Conservation (phyloP, 2,113 vertebrate genomes). For the Morone chrysops region DNA sequence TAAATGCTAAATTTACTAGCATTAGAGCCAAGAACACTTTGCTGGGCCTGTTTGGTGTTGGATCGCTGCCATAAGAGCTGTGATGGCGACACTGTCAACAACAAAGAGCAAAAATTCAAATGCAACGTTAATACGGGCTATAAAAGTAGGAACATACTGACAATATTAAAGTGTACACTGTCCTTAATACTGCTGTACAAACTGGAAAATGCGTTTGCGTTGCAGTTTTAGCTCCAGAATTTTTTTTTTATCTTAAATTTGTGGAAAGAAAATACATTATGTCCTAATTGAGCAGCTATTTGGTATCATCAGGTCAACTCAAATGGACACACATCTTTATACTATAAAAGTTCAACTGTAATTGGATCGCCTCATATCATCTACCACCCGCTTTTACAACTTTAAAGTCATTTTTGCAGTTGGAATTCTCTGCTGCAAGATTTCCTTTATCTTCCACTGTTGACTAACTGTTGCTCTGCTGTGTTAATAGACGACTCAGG, state of each 20-base stretch:
- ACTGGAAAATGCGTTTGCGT: background rate
- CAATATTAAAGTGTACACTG: background rate
- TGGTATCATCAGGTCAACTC: background rate
- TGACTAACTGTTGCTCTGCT: conserved; percentile 16
- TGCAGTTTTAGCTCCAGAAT: background rate
- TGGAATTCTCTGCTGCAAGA: background rate
- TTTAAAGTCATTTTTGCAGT: background rate
- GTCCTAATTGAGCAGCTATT: background rate
- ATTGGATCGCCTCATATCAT: background rate
- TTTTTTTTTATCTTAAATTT: background rate
- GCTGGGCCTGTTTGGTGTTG: conserved; percentile 18
- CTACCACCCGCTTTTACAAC: background rate
- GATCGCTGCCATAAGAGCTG: background rate
- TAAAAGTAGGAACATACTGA: background rate
- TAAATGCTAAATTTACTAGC: conserved; percentile 64
- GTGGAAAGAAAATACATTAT: background rate
- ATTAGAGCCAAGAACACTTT: conserved; percentile 44
- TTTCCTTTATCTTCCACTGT: background rate
- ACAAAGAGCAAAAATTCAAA: background rate
- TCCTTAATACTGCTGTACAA: background rate
- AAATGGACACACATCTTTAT: conserved; percentile 9
- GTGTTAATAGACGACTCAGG: conserved; percentile 87
- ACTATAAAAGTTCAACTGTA: background rate
- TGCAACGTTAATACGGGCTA: background rate
- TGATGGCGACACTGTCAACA: conserved; percentile 5